Conservation (phyloP, 1,140 invertebrate species). For the Anastrepha obliqua region DNA sequence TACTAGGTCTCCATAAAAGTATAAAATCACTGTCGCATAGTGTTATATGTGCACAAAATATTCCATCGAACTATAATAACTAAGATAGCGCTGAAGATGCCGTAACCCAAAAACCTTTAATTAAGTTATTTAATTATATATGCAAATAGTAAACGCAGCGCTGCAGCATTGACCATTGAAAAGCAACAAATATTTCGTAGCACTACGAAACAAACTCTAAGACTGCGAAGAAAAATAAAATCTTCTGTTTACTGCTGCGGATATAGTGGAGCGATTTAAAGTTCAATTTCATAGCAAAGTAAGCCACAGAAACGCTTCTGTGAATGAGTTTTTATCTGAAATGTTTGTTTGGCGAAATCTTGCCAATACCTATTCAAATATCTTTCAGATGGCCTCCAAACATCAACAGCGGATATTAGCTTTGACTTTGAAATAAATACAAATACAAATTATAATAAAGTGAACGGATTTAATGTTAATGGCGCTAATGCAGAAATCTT, state of each 20-base stretch:
- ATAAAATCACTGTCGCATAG: too few relatives aligned
- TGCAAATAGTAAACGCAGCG: too few relatives aligned
- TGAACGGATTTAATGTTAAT: conserved; percentile 21
- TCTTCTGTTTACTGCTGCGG: background rate
- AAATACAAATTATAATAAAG: background rate
- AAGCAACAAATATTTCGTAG: too few relatives aligned
- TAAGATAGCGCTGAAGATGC: too few relatives aligned
- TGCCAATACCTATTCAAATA: background rate
- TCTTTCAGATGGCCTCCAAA: background rate
- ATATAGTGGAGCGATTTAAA: background rate
- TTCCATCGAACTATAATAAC: too few relatives aligned
- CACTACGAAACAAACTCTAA: too few relatives aligned
- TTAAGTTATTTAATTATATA: too few relatives aligned
- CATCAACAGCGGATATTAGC: background rate
- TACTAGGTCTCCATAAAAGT: too few relatives aligned
- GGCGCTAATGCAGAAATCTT: conserved; percentile 8
- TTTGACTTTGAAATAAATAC: background rate
- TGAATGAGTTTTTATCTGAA: background rate
- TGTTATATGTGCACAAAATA: too few relatives aligned
- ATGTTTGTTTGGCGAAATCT: background rate
- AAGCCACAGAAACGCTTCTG: background rate
- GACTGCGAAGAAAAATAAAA: background rate
- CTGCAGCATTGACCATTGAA: too few relatives aligned
- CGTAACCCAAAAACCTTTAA: too few relatives aligned
- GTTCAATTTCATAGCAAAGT: background rate